Evolutionary conservation across 1,140 invertebrate species (phyloP), one percentile per base, ranked within the genome.

Genomic region (Microplitis demolitor): DNA sequence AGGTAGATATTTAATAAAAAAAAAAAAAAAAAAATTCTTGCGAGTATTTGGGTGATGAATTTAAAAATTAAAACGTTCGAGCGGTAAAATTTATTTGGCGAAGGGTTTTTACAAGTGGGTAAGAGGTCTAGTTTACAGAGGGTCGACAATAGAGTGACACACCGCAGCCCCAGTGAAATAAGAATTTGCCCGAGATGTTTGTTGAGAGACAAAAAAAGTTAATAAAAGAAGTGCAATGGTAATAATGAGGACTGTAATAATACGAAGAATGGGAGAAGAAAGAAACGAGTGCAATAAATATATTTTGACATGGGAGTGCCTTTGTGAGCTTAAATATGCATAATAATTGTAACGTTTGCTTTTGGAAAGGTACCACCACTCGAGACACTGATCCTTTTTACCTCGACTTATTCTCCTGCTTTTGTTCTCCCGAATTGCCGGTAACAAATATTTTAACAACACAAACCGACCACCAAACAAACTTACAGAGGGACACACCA

Each of bases 301-400:
- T 87, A 87, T 87, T 87, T 87, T 87, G 85, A 87, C 85, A 87
- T 84, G 84, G 84, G 84, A 85, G 84, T 80, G 75, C 77, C 81
- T 78, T 78, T 72, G 80, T 73, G 74, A 78, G 72, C 71, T 74
- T 71, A 73, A 9, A 45, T 79, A 86, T 82, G 80, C 76, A 81
- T 83, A 83, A 80, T 82, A 83, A 83, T 82, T 83, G 78, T 81
- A 76, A 76, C 71, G 74, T 50, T 66, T 39, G 13, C 35, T 34
- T 24, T 24, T 24, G 24, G 24, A 24, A 24, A 24, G 24, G 24
- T 2, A 24, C 5, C 11, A 11, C 2, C 39, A 45, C 39, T 31
- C 39, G 14, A 37, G 37, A 24, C 63, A 24, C 16, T 50, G n/a
- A 66, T 60, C 31, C 58, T 16, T 50, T 51, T 66, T 66, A 50